Percentiles rank a stretch among this genome's conserved stretches.
These are phyloP conservation scores for Xestia xanthographa DNA, from an alignment of 2,888 invertebrate species.

Conservation along the genomic window DNA sequence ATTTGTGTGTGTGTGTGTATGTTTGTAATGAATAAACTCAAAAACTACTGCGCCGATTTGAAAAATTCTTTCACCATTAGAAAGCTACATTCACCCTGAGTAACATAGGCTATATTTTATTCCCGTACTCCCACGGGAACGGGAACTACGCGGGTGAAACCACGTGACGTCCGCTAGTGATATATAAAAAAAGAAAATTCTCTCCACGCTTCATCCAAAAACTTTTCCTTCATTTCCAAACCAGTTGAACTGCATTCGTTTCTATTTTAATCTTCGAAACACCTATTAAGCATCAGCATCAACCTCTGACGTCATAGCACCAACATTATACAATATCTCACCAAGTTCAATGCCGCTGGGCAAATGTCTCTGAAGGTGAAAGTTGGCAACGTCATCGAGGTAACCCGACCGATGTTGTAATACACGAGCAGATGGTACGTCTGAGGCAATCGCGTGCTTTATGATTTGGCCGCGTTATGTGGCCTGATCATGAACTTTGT, in stretches of 20 bases:
- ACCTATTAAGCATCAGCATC: slow-evolving; percentile 4
- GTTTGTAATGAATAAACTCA: too few species aligned
- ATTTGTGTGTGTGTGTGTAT: too few species aligned
- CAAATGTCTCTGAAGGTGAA: slow-evolving; percentile 82
- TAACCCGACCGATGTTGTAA: slow-evolving; percentile 69
- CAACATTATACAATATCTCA: slow-evolving; percentile 66
- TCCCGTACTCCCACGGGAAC: too few species aligned
- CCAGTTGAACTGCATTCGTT: neutral
- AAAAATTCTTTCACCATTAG: too few species aligned
- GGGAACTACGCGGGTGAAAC: too few species aligned
- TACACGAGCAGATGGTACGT: slow-evolving; percentile 56
- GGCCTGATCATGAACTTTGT: slow-evolving; percentile 67
- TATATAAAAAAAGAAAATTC: neutral
- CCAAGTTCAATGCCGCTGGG: slow-evolving; percentile 86
- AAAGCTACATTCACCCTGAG: too few species aligned
- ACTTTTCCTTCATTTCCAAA: slow-evolving; percentile 22
- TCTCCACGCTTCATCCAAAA: neutral
- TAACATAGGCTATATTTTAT: too few species aligned
- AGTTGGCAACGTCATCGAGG: slow-evolving; percentile 74
- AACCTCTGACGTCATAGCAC: slow-evolving; percentile 64
- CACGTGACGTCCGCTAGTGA: too few species aligned
- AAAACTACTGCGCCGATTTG: too few species aligned
- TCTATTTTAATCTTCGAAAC: slow-evolving; percentile 2
- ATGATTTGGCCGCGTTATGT: slow-evolving; percentile 53
- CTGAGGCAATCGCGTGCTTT: slow-evolving; percentile 51